Percentiles rank a stretch among this genome's conserved stretches.
Evolutionary conservation across 1,140 invertebrate genomes (phyloP).

Genomic region (Trinorchestia longiramus): DNA sequence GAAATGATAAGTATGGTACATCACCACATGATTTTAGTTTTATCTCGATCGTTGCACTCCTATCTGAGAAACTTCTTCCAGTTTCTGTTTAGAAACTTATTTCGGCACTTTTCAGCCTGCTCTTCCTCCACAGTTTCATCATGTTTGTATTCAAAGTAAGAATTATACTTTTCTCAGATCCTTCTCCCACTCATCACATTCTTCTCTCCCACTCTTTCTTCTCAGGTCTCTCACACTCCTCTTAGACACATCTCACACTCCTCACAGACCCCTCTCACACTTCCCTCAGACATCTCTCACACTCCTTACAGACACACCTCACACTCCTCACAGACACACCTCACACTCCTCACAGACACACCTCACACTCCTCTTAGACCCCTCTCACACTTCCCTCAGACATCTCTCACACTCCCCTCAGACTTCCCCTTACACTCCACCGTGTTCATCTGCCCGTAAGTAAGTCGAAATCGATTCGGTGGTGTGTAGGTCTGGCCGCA

Average conservation of each 20-base stretch:
- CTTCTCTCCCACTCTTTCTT: neutral
- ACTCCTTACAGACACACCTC: neutral
- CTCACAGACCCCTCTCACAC: neutral
- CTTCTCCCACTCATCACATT: neutral
- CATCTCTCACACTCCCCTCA: neutral
- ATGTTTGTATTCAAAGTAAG: no score
- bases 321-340: neutral
- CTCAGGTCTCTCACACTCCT: neutral
- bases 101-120: no score
- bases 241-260: neutral
- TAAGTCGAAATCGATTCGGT: constrained; percentile 30
- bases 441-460: constrained; percentile 27
- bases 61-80: no score
- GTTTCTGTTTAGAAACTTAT: no score
- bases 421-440: neutral
- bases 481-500: neutral
- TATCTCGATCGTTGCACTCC: no score
- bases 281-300: neutral
- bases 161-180: no score
- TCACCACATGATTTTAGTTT: no score
- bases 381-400: neutral
- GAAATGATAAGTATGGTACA: no score
- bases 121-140: no score
- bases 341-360: neutral
- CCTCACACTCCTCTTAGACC: neutral